Conservation (phyloP, 2,113 vertebrate species). For the Pionites leucogaster region DNA sequence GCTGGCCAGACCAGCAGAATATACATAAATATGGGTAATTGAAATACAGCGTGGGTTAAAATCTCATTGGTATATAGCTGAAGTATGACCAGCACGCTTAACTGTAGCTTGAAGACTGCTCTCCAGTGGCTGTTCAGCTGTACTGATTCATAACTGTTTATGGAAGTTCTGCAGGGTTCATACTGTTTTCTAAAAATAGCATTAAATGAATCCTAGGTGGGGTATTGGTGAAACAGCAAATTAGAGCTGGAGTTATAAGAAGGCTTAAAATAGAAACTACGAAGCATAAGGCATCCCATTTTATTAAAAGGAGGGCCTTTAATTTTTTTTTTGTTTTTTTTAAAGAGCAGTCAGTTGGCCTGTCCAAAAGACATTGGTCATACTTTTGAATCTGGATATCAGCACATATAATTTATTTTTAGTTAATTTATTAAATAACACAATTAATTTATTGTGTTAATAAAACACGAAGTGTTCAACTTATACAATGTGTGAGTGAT, state of each 20-base stretch:
- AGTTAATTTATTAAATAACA: background rate
- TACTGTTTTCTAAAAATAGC: background rate
- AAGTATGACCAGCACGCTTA: background rate
- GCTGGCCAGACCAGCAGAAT: background rate
- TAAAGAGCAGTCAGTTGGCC: background rate
- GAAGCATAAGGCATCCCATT: background rate
- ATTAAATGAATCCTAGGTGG: background rate
- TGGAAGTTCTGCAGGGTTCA: background rate
- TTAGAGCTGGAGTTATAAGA: background rate
- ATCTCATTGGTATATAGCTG: background rate
- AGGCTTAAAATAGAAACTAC: background rate
- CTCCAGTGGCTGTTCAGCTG: constrained; percentile 1
- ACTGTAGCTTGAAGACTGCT: constrained; percentile 4
- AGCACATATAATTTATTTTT: background rate
- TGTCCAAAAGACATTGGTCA: background rate
- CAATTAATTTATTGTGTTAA: background rate
- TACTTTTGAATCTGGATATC: background rate
- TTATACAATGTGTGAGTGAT: background rate
- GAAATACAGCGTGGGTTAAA: background rate
- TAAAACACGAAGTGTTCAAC: background rate
- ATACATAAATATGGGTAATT: background rate
- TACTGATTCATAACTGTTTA: background rate
- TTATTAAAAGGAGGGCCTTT: background rate
- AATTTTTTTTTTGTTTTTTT: background rate
- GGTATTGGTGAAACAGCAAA: background rate